Conservation (phyloP, 64 coral and sea anemone species). For the Orbicella faveolata region DNA sequence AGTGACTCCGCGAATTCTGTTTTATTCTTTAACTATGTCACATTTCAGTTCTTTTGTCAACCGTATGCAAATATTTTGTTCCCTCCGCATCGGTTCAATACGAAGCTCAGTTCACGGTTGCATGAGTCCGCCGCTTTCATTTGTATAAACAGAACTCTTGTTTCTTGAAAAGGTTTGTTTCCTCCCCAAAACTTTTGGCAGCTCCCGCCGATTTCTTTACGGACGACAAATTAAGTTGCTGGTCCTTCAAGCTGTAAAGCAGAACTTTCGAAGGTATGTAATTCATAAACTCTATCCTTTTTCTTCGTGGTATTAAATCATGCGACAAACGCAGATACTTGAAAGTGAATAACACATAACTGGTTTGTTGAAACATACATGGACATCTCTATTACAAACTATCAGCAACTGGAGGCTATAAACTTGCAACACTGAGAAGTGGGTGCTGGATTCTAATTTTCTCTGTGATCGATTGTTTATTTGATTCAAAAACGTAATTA, state of each 20-base stretch:
- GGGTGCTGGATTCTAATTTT: too few relatives aligned
- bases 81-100: neutral
- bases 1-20: too few relatives aligned
- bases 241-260: neutral
- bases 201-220: neutral
- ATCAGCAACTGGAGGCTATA: too few relatives aligned
- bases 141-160: neutral
- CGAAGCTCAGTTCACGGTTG: neutral
- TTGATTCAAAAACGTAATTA: neutral
- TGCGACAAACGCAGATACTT: neutral
- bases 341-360: neutral
- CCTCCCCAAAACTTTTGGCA: neutral
- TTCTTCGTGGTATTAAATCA: neutral
- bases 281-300: neutral
- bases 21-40: neutral
- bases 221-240: neutral
- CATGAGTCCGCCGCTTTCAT: slow-evolving; percentile 25
- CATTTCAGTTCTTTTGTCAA: neutral
- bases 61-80: slow-evolving; percentile 2
- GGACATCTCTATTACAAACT: too few relatives aligned
- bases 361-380: neutral
- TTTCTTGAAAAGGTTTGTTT: neutral
- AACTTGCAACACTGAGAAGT: too few relatives aligned
- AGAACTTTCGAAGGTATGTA: neutral
- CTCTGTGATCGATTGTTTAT: neutral